phyloP scores from a whole-genome alignment of 2,113 vertebrate genomes.

The Callopanchax toddi region DNA sequence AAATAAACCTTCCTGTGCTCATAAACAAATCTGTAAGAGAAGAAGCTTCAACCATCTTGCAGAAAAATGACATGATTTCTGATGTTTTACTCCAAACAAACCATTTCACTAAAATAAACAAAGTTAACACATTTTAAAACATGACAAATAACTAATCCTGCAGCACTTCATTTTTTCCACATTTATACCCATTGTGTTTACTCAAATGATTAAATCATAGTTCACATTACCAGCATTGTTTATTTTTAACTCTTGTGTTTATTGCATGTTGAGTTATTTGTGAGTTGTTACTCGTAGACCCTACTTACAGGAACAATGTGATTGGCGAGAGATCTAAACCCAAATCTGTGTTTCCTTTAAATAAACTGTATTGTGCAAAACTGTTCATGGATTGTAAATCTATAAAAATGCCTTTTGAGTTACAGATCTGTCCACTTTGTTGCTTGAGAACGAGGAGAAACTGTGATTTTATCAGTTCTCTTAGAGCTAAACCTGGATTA shows the following conservation, averaged over 20 bases:
- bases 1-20: neutral
- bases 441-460: constrained; percentile 43
- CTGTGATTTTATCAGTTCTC: constrained; percentile 37
- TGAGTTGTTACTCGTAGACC: neutral
- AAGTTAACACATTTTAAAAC: neutral
- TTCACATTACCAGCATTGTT: neutral
- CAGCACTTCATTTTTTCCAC: no score
- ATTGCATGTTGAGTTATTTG: neutral
- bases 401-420: neutral
- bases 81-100: neutral
- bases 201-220: neutral
- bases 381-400: neutral
- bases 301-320: neutral
- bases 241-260: neutral
- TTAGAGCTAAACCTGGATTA: constrained; percentile 74
- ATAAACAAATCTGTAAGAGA: neutral
- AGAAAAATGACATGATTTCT: neutral
- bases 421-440: neutral
- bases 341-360: neutral
- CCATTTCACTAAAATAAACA: no score
- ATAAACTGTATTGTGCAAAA: no score
- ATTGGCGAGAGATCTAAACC: constrained; percentile 3
- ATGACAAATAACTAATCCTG: neutral
- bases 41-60: no score
- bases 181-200: neutral